Conservation (phyloP, 2,888 invertebrate species). For the Epinotia ramella region DNA sequence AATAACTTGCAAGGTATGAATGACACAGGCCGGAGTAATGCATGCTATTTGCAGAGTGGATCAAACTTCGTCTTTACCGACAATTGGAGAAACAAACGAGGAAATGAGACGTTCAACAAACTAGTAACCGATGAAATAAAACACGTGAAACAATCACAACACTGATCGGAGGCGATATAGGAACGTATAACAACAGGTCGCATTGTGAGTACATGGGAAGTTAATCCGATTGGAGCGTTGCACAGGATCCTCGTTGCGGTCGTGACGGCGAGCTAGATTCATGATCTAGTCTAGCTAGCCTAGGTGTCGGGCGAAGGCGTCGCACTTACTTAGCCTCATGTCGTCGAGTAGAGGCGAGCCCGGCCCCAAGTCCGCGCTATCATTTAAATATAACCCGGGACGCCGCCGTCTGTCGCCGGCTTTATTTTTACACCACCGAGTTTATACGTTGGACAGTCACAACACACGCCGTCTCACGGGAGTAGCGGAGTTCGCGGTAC, state of each 20-base stretch:
- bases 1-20: slow-evolving; percentile 27
- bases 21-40: slow-evolving; percentile 29
- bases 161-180: slow-evolving; percentile 18
- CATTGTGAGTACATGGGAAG: slow-evolving; percentile 26
- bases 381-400: slow-evolving; percentile 84
- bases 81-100: slow-evolving; percentile 28
- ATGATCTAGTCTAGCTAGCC: slow-evolving; percentile 68
- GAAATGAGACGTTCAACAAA: slow-evolving; percentile 28
- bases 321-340: slow-evolving; percentile 83
- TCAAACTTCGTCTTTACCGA: slow-evolving; percentile 29
- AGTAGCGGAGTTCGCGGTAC: slow-evolving; percentile 59
- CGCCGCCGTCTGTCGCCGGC: slow-evolving; percentile 80
- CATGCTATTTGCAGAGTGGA: slow-evolving; percentile 29
- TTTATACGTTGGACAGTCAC: slow-evolving; percentile 69
- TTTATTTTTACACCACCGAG: slow-evolving; percentile 81
- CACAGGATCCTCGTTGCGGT: slow-evolving; percentile 33
- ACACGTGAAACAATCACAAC: slow-evolving; percentile 16
- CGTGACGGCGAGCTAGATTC: slow-evolving; percentile 57
- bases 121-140: slow-evolving; percentile 8
- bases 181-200: slow-evolving; percentile 25
- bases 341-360: slow-evolving; percentile 72
- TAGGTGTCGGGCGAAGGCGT: slow-evolving; percentile 60
- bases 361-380: slow-evolving; percentile 76
- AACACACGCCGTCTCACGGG: slow-evolving; percentile 67
- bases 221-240: slow-evolving; percentile 32